Conservation (phyloP, 2,888 invertebrate genomes). For the Andricus curvator region DNA sequence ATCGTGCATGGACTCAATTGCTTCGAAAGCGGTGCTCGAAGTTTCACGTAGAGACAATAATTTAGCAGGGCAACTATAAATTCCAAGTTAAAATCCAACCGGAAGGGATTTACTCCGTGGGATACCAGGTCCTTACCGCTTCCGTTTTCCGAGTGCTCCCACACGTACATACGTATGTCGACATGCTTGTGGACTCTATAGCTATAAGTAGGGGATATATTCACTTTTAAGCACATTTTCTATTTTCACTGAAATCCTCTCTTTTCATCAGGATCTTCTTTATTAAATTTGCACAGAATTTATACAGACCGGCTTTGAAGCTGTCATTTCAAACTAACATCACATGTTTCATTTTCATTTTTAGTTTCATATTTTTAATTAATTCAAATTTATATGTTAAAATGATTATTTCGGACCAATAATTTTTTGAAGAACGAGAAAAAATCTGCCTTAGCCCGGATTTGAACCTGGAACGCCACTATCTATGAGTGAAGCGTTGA, state of each 20-base stretch:
- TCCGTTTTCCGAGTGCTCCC: constrained; percentile 53
- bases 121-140: constrained; percentile 60
- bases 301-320: not conserved
- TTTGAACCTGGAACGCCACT: too few relatives aligned
- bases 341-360: too few relatives aligned
- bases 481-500: too few relatives aligned
- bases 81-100: constrained; percentile 73
- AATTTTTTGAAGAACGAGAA: too few relatives aligned
- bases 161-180: constrained; percentile 38
- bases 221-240: constrained; percentile 12
- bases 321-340: too few relatives aligned
- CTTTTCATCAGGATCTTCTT: constrained; percentile 34
- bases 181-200: constrained; percentile 8
- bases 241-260: not conserved
- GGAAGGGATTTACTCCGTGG: constrained; percentile 70
- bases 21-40: constrained; percentile 57
- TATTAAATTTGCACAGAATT: constrained; percentile 1
- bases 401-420: too few relatives aligned
- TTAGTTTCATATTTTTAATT: too few relatives aligned
- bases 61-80: constrained; percentile 68
- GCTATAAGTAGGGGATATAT: constrained; percentile 35
- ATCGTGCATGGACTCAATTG: constrained; percentile 61
- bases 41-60: constrained; percentile 68
- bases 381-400: too few relatives aligned
- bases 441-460: too few relatives aligned